phyloP scores from a whole-genome alignment of 64 coral and sea anemone species.

The Hydrozoanthus tunicans region DNA sequence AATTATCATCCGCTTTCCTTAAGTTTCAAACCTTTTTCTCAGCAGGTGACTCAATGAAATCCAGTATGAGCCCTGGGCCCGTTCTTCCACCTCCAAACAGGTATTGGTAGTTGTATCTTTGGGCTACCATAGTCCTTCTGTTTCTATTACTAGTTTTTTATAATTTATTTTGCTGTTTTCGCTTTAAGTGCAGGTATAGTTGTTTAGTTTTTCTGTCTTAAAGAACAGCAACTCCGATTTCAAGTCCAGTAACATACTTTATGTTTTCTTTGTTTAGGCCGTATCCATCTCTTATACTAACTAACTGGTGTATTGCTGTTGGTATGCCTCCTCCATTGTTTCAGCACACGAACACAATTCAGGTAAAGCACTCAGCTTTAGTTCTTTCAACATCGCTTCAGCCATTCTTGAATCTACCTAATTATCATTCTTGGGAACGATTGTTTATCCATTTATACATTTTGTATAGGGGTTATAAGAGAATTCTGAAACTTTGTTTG shows the following conservation, averaged over 20 bases:
- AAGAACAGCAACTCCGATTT: too few relatives aligned
- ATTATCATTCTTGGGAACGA: background rate
- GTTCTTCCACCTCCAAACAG: background rate
- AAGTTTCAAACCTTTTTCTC: slow-evolving; percentile 1
- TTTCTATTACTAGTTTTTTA: too few relatives aligned
- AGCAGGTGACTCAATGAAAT: background rate
- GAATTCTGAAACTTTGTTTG: too few relatives aligned
- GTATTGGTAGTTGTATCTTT: background rate
- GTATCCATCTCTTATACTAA: slow-evolving; percentile 53
- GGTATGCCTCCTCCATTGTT: slow-evolving; percentile 63
- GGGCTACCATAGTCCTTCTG: too few relatives aligned
- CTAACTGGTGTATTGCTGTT: slow-evolving; percentile 47
- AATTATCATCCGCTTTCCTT: background rate
- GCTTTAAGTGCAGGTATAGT: too few relatives aligned
- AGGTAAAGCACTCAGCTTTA: slow-evolving; percentile 17
- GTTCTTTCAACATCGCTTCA: background rate
- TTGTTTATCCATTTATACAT: too few relatives aligned
- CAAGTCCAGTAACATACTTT: too few relatives aligned
- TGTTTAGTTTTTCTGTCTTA: too few relatives aligned
- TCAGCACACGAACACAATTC: slow-evolving; percentile 17
- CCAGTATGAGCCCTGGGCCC: background rate
- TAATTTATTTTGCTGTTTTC: too few relatives aligned
- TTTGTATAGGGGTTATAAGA: too few relatives aligned
- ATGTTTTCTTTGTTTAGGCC: slow-evolving; percentile 42
- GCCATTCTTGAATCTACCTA: background rate